Conservation (phyloP, 92 coral and sea anemone genomes). For the Actinostola sp. region DNA sequence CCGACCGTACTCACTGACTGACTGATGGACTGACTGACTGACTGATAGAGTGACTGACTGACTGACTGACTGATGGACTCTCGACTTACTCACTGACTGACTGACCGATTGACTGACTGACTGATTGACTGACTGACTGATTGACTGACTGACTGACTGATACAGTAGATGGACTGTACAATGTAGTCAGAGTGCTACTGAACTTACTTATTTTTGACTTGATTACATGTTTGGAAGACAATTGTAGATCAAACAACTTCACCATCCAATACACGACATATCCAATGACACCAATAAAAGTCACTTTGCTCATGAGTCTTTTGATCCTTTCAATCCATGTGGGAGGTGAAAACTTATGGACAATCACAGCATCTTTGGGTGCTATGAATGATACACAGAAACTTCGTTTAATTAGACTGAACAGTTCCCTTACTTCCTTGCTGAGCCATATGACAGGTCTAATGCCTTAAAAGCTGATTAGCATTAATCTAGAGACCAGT, state of each 20-base stretch:
- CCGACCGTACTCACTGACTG: no score
- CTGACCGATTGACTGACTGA: background rate
- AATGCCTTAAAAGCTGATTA: no score
- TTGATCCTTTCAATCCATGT: conserved; percentile 17
- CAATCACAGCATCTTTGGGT: background rate
- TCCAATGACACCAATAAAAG: conserved; percentile 48
- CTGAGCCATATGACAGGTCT: no score
- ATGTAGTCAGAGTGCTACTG: no score
- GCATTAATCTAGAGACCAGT: no score
- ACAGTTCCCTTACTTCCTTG: no score
- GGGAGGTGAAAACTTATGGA: background rate
- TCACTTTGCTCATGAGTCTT: conserved; percentile 46
- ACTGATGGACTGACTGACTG: no score
- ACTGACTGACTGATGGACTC: no score
- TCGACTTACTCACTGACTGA: no score
- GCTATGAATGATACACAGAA: background rate
- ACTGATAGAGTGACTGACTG: no score
- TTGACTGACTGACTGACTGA: background rate
- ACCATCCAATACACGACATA: conserved; percentile 76
- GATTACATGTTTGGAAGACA: conserved; percentile 63
- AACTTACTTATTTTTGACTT: conserved; percentile 85
- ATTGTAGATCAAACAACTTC: conserved; percentile 68
- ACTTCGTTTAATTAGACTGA: no score
- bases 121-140: background rate
- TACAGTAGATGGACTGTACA: no score